Percentiles rank a stretch among this genome's conserved stretches.
These are phyloP conservation scores for Aurelia sp. DNA, from an alignment of 30 jellyfish, hydroid and myxozoan genomes.

Conservation along the genomic window DNA sequence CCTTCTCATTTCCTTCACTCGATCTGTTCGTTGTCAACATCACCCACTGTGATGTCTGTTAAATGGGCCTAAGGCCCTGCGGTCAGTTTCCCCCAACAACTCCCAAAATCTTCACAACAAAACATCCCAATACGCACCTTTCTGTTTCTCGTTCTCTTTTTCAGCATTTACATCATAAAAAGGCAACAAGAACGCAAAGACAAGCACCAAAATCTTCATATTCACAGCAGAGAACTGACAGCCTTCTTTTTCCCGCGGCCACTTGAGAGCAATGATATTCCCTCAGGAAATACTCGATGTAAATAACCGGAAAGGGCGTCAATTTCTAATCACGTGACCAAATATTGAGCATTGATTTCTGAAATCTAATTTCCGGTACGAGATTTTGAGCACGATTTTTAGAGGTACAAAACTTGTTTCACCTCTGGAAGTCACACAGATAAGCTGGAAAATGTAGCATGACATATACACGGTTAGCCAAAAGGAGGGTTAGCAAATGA, in stretches of 20 bases:
- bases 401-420: not conserved
- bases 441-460: too few relatives aligned
- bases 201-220: conserved; percentile 8
- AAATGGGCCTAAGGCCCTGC: not conserved
- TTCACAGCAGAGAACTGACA: not conserved
- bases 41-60: too few relatives aligned
- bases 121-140: conserved; percentile 5
- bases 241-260: conserved; percentile 18
- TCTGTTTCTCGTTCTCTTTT: conserved; percentile 20
- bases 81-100: not conserved
- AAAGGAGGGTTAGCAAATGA: too few relatives aligned
- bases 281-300: conserved; percentile 63
- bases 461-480: too few relatives aligned
- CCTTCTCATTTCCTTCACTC: too few relatives aligned
- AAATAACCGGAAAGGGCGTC: conserved; percentile 38
- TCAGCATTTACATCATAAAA: conserved; percentile 13
- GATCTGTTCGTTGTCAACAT: too few relatives aligned
- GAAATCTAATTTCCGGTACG: conserved; percentile 37
- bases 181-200: conserved; percentile 7
- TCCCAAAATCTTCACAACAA: not conserved
- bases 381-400: conserved; percentile 20
- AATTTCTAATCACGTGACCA: conserved; percentile 20
- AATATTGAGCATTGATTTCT: conserved; percentile 5
- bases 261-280: conserved; percentile 13
- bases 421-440: too few relatives aligned